Evolutionary conservation across 2,888 invertebrate genomes (phyloP), one percentile per base, ranked within the genome.

Genomic region (Gymnosoma rotundatum): DNA sequence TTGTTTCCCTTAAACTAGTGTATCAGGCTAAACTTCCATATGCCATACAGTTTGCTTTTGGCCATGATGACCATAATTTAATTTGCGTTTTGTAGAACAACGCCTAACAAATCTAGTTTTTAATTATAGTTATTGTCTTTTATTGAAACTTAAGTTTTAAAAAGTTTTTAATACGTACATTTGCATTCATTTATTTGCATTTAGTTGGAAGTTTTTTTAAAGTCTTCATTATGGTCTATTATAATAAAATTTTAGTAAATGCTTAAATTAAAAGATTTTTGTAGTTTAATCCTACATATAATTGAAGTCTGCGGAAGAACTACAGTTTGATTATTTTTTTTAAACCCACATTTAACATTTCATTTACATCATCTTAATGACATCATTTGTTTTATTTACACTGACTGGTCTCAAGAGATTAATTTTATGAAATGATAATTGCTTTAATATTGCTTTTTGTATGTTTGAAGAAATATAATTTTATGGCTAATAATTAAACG

Each of bases 1-100:
- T 16, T 42, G 52, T 64, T 67, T 61, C 66, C 60, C 73, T 67
- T 66, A 21, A 18, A 72, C 66, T 60, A 32, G 63, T 32, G 48
- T 70, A 18, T 2, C 7, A 32, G 32, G 6, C 32, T 0, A 25
- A 4, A 21, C n/a, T 18, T 18, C 3, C 7, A 21, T 52, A 52
- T 9, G 25, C 10, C n/a, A 25, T 2, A 42, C 32, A 66, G 32
- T 9, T 4, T 36, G 20, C 25, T 10, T 56, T 25, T 25, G 56
- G 7, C 48, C 36, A 75, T 75, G 21, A 63, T 38, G 36, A 38
- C 58, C 50, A 50, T 72, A 66, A 76, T 72, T 66, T 72, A 76
- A 82, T 82, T 82, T 76, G 70, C 82, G 76, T 82, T 66, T 82
- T 76, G 45, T 21, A 66, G 4, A 63, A 56, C 21, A 60, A 70